A percentile compares a stretch with the other conserved stretches of the same genome.
phyloP scores from a whole-genome alignment of 2,797 vertebrate genomes.

The Falco berigora region DNA sequence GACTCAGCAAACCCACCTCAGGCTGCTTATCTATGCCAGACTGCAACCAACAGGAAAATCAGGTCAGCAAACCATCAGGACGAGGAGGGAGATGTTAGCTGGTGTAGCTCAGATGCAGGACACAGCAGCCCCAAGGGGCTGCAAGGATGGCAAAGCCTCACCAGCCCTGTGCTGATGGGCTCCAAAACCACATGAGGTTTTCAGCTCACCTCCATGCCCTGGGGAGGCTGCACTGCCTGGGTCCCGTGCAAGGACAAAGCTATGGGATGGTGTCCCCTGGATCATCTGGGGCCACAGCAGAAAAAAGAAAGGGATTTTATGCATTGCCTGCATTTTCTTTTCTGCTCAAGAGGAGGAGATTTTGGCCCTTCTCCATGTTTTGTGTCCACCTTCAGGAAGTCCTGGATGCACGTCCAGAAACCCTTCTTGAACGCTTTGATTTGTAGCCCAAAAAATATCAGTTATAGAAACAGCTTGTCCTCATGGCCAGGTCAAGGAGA shows the following conservation, averaged over 20 bases:
- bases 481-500: neutral
- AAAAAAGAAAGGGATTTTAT: neutral
- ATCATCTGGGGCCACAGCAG: neutral
- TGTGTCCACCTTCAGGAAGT: neutral
- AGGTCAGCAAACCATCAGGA: neutral
- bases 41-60: neutral
- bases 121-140: neutral
- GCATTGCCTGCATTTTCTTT: neutral
- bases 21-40: neutral
- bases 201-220: neutral
- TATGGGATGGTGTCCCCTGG: neutral
- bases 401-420: neutral
- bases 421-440: neutral
- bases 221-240: neutral
- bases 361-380: neutral
- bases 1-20: neutral
- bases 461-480: neutral
- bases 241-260: neutral
- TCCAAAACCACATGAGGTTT: neutral
- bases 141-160: neutral
- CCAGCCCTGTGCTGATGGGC: neutral
- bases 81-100: neutral
- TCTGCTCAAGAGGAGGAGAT: neutral
- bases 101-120: neutral
- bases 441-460: neutral